Percentiles rank a stretch among this genome's conserved stretches.
phyloP scores from a whole-genome alignment of 2,113 vertebrate species.

The Eira barbara region DNA sequence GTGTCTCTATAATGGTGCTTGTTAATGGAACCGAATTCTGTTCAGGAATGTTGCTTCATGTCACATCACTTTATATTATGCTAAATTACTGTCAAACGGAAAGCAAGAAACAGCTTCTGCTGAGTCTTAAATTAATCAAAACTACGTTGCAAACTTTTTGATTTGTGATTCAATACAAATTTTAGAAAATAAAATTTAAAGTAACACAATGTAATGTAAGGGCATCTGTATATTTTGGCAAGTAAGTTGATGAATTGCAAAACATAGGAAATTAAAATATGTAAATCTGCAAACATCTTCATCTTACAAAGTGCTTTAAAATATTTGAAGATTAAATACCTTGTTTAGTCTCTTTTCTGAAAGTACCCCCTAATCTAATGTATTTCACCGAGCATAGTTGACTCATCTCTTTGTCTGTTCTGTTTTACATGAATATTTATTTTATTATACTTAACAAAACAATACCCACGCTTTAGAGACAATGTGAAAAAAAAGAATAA shows the following conservation, averaged over 20 bases:
- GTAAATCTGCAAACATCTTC: constrained; percentile 40
- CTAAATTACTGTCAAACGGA: constrained; percentile 69
- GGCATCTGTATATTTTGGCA: constrained; percentile 39
- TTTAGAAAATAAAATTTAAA: constrained; percentile 60
- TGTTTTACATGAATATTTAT: not conserved
- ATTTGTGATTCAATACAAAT: constrained; percentile 60
- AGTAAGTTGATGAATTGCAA: constrained; percentile 34
- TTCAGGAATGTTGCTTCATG: constrained; percentile 41
- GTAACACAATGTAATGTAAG: not conserved
- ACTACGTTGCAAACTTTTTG: constrained; percentile 57
- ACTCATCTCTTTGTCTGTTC: not conserved
- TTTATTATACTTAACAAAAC: not conserved
- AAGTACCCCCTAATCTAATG: not conserved
- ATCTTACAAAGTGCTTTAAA: constrained; percentile 27
- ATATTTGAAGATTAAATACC: constrained; percentile 25
- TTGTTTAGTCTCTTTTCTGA: not conserved
- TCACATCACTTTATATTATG: constrained; percentile 38
- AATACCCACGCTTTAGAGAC: not conserved
- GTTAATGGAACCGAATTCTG: constrained; percentile 61
- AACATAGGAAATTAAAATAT: constrained; percentile 56
- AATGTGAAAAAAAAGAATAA: not conserved
- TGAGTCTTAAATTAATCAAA: constrained; percentile 62
- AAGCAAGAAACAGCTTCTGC: constrained; percentile 53
- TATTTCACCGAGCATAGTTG: not conserved
- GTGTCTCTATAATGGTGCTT: constrained; percentile 54